Evolutionary conservation across 2,113 vertebrate genomes (phyloP).

Genomic region (Phaetusa simplex): DNA sequence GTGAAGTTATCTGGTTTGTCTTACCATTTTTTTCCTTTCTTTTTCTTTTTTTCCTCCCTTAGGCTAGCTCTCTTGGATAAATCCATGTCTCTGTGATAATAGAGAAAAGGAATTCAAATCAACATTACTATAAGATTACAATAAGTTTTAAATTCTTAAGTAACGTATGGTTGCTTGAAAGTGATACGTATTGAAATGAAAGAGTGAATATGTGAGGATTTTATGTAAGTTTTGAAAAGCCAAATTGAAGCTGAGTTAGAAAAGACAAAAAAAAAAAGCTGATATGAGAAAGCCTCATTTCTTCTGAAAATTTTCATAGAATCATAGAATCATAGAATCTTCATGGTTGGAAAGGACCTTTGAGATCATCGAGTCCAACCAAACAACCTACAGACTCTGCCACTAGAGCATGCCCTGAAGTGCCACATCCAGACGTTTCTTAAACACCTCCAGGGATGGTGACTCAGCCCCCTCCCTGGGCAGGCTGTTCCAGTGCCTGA

Average conservation of each 20-base stretch:
- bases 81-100: neutral
- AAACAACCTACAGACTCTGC: too few species aligned
- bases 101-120: neutral
- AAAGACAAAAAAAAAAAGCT: neutral
- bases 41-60: neutral
- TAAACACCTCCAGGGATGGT: too few species aligned
- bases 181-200: neutral
- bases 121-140: neutral
- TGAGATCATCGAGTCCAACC: too few species aligned
- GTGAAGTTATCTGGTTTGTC: neutral
- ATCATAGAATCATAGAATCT: too few species aligned
- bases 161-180: neutral
- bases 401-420: too few species aligned
- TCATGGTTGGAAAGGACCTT: too few species aligned
- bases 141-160: neutral
- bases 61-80: neutral
- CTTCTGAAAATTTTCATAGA: neutral
- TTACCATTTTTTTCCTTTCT: neutral
- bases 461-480: too few species aligned
- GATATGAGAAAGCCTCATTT: neutral
- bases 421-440: too few species aligned
- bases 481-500: too few species aligned
- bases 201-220: neutral
- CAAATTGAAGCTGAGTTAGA: neutral
- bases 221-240: neutral